phyloP scores from a whole-genome alignment of 2,113 vertebrate genomes.

The Solea solea region DNA sequence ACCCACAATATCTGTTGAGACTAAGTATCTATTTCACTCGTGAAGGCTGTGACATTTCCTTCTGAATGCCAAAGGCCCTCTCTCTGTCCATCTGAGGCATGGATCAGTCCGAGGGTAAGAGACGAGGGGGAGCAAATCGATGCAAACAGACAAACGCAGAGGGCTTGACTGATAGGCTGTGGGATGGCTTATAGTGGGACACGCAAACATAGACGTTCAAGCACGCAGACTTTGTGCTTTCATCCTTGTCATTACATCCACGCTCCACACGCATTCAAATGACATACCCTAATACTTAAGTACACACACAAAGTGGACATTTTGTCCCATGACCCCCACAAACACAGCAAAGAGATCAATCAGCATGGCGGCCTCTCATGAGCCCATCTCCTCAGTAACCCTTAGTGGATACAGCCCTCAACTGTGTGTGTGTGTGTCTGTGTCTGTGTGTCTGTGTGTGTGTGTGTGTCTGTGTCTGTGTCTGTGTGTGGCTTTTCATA shows the following conservation, averaged over 20 bases:
- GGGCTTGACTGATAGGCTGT: constrained; percentile 42
- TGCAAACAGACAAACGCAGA: constrained; percentile 41
- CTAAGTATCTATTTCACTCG: constrained; percentile 63
- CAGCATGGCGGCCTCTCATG: constrained; percentile 25
- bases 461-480: too few species aligned
- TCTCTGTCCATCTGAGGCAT: constrained; percentile 33
- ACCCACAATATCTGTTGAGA: constrained; percentile 10
- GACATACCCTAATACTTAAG: background rate
- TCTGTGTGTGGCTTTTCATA: too few species aligned
- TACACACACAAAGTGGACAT: constrained; percentile 26
- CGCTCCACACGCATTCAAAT: constrained; percentile 38
- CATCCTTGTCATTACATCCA: constrained; percentile 31
- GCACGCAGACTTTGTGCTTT: constrained; percentile 8
- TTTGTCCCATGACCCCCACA: constrained; percentile 22
- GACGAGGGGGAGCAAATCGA: constrained; percentile 49
- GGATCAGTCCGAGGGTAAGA: constrained; percentile 49
- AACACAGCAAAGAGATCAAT: constrained; percentile 51
- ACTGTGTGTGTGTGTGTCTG: constrained; percentile 11
- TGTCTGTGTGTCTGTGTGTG: constrained; percentile 15
- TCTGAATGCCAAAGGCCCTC: constrained; percentile 69
- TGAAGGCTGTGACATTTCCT: constrained; percentile 69
- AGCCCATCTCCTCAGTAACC: constrained; percentile 24
- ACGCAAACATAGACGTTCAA: constrained; percentile 3
- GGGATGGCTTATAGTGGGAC: constrained; percentile 14
- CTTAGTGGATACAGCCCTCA: constrained; percentile 14